Base-by-base conservation (phyloP, 1,140 invertebrate species). In the Notospermus geniculatus region DNA sequence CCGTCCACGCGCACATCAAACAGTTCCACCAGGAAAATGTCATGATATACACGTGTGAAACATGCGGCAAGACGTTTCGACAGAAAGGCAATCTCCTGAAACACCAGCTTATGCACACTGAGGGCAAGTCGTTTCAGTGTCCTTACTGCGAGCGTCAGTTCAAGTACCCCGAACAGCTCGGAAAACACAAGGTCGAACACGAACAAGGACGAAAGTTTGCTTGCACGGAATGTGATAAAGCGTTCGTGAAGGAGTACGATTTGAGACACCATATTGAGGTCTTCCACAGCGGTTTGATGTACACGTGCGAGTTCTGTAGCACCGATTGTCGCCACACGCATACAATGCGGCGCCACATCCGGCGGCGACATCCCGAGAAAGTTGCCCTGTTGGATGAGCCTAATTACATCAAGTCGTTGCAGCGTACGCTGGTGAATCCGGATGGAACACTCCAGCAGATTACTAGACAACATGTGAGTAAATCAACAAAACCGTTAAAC, bases 31-130 rank as follows among this genome's bases (percentile, higher is more conserved):
- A 69, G 2, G 75, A 75, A 15, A 75, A 74, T 4, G 73, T 74
- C 17, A 76, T 77, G 28, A 70, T 74, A 19, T 82, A 77, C 68
- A 67, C 74, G n/a, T 85, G 84, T 69, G 69, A 77, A 13, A 77
- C 77, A 54, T 85, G 84, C 73, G 79, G 75, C 17, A 84, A 83
- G 71, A 72, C 75, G 25, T 84, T 84, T 64, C 75, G 76, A 28
- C 83, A 84, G 70, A 82, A 79, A 61, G 82, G 75, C 54, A 84
- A 82, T 65, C 71, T 80, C 68, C 76, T 70, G 63, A 80, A 76
- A 30, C 83, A 82, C 59, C 74, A 72, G 68, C 78, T 72, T 45
- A 77, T 73, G 23, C 82, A 79, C 65, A 73, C 71, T 43, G 75
- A 71, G 56, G 73, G 69, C 28, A 71, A 70, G 61, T 71, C 68